Conservation (phyloP, 2,113 vertebrate genomes). For the Serranochromis macrocephalus region DNA sequence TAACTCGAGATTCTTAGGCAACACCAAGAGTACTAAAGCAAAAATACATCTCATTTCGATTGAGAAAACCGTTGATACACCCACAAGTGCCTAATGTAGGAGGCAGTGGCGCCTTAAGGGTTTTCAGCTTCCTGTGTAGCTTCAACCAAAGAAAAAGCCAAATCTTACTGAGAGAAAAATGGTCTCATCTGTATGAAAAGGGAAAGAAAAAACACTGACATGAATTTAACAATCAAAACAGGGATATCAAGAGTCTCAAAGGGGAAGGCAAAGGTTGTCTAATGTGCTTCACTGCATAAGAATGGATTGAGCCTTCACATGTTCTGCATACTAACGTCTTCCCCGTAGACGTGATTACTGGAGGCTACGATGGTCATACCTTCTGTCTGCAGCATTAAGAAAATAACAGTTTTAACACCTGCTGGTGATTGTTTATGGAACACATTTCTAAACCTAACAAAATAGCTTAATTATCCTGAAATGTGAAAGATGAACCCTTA, state of each 20-base stretch:
- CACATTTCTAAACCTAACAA: not conserved
- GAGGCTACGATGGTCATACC: not conserved
- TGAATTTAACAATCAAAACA: slow-evolving; percentile 50
- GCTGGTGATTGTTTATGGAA: not conserved
- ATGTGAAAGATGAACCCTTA: not conserved
- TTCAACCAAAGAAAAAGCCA: not conserved
- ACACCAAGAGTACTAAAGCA: not conserved
- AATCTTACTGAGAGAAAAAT: slow-evolving; percentile 17
- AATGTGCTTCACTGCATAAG: slow-evolving; percentile 37
- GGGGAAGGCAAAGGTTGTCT: slow-evolving; percentile 38
- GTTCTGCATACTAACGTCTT: slow-evolving; percentile 39
- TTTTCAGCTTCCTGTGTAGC: not conserved
- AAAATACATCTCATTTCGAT: not conserved
- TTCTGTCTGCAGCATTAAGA: not conserved
- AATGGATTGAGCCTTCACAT: slow-evolving; percentile 35
- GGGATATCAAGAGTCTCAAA: slow-evolving; percentile 29
- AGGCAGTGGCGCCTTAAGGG: not conserved
- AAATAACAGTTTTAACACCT: not conserved
- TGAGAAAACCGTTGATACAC: not conserved
- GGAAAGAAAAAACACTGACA: slow-evolving; percentile 14
- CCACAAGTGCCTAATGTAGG: not conserved
- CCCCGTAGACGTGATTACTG: slow-evolving; percentile 32
- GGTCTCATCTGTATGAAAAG: not conserved
- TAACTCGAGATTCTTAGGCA: not conserved
- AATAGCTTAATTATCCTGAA: not conserved